Evolutionary conservation across 2,888 invertebrate genomes (phyloP).

Genomic region (Cheilosia scutellata): DNA sequence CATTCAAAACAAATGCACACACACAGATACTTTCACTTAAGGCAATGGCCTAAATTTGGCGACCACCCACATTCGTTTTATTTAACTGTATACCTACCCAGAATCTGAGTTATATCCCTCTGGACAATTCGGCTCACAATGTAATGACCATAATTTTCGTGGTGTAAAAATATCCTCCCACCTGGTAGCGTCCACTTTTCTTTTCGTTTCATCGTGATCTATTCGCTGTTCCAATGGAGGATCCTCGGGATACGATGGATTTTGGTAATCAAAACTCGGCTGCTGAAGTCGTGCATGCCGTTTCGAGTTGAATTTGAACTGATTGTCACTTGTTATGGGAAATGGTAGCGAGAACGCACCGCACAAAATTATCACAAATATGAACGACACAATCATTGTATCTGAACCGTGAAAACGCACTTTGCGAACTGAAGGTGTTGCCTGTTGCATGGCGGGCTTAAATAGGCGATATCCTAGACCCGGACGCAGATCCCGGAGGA

Average conservation of each 20-base stretch:
- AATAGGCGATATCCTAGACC: slow-evolving; percentile 38
- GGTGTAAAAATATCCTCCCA: slow-evolving; percentile 1
- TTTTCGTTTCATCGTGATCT: neutral
- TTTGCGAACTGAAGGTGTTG: slow-evolving; percentile 42
- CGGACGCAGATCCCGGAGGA: slow-evolving; percentile 23
- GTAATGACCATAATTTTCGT: neutral
- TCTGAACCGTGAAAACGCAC: slow-evolving; percentile 29
- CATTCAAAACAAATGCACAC: neutral
- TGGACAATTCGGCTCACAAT: neutral
- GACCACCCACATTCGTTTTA: neutral
- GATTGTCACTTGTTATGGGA: slow-evolving; percentile 20
- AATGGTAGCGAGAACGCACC: slow-evolving; percentile 49
- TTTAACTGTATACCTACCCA: neutral
- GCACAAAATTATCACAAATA: slow-evolving; percentile 50
- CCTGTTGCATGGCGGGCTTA: slow-evolving; percentile 47
- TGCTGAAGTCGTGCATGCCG: slow-evolving; percentile 1
- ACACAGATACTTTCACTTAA: slow-evolving; percentile 43
- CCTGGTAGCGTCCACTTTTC: neutral
- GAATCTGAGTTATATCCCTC: neutral
- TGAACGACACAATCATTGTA: slow-evolving; percentile 56
- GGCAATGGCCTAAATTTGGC: slow-evolving; percentile 13
- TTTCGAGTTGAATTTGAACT: slow-evolving; percentile 12
- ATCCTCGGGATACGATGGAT: neutral
- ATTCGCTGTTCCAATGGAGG: slow-evolving; percentile 18
- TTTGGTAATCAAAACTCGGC: neutral